Base-by-base conservation (phyloP, 2,797 vertebrate species). In the Poecilia wingei region DNA sequence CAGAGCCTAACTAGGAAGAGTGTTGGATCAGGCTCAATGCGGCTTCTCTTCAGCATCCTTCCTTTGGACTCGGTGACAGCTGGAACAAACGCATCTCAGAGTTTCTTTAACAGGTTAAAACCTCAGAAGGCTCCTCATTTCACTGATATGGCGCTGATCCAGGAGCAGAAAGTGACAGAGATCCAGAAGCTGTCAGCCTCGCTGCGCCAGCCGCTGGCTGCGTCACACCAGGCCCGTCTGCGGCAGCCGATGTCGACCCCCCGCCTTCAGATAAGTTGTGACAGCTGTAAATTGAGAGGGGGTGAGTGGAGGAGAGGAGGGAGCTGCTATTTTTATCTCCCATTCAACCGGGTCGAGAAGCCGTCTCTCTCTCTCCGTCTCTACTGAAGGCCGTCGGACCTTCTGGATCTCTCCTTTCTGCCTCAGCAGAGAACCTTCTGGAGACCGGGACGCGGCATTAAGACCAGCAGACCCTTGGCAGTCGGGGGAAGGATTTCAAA, bases 321-420 rank as follows among this genome's bases (percentile, higher is more conserved):
- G 79, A 75, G 76, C 45, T 64, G 79, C 93, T 96, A 96, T 96
- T 95, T 95, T 88, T 95, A 95, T 57, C 91, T 77, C 90, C 89
- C 88, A 92, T 93, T 94, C 90, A 92, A 76, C 7, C 79, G 53
- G 36, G 59, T 79, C 72, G 75, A 77, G 74, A 1, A 59, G 16
- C 3, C 9, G 25, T n/a, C 53, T 55, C 25, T 49, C 47, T 47
- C 46, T 47, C 49, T 55, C 53, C 7, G n/a, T 59, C 28, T 59
- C n/a, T 59, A 10, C 72, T 46, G 76, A 86, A 78, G 64, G 45
- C 9, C n/a, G 43, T 72, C 25, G 10, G 36, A 71, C 76, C 72
- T 88, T 80, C 94, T 93, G 80, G 93, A 90, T 81, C 73, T 86
- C 79, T 90, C 8, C 25, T 84, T 61, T 43, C 70, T 14, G 66